These are phyloP conservation scores for Sorex araneus DNA, from an alignment of 2,113 vertebrate genomes.

Conservation along the genomic window DNA sequence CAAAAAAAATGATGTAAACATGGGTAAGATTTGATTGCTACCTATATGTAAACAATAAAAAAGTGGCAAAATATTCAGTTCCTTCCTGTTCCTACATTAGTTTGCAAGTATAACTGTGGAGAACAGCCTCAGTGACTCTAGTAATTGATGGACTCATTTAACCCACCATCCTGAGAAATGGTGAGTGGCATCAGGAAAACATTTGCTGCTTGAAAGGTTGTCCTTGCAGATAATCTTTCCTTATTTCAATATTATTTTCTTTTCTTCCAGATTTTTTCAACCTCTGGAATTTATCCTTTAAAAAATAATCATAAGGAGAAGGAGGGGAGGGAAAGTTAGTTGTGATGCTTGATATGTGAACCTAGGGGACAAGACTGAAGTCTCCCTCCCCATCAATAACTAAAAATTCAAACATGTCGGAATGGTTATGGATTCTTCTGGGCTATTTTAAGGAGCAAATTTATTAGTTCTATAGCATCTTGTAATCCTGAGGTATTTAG, in stretches of 20 bases:
- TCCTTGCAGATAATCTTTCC: background rate
- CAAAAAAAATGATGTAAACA: background rate
- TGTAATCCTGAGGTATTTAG: constrained; percentile 87
- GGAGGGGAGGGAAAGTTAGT: background rate
- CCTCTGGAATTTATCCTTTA: constrained; percentile 33
- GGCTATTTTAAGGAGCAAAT: constrained; percentile 80
- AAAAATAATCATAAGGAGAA: constrained; percentile 57
- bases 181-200: background rate
- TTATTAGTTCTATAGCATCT: constrained; percentile 84
- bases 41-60: background rate
- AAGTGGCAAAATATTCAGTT: background rate
- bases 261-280: constrained; percentile 40
- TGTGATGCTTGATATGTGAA: constrained; percentile 25
- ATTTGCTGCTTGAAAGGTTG: background rate
- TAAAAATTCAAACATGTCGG: constrained; percentile 74
- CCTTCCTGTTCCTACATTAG: background rate
- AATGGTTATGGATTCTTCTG: constrained; percentile 31
- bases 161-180: background rate
- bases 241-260: constrained; percentile 29
- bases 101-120: background rate
- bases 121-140: background rate
- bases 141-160: fast-evolving
- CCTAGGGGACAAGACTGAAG: background rate
- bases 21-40: background rate
- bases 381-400: constrained; percentile 75